A percentile compares a stretch with the other conserved stretches of the same genome.
Evolutionary conservation across 2,113 vertebrate genomes (phyloP).

Genomic region (Ctenodactylus gundi): DNA sequence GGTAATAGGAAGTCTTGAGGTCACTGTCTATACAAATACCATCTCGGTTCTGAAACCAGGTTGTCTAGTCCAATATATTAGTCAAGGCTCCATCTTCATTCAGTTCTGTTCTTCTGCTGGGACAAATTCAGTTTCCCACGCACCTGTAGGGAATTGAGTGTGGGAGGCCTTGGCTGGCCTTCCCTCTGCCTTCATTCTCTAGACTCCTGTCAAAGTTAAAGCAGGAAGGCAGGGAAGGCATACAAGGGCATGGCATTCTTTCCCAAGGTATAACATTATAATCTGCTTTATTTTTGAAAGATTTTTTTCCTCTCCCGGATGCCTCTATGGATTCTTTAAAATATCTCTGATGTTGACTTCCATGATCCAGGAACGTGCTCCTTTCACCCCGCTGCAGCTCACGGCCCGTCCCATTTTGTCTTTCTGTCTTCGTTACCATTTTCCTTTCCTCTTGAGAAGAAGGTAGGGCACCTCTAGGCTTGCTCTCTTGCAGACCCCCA

Average conservation of each 20-base stretch:
- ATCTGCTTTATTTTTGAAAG: not conserved
- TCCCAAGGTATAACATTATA: not conserved
- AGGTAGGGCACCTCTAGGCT: not conserved
- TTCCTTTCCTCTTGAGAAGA: not conserved
- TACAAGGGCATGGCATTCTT: not conserved
- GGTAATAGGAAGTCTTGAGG: slow-evolving; percentile 38
- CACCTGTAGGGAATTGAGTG: not conserved
- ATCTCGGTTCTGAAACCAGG: slow-evolving; percentile 23
- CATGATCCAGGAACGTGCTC: not conserved
- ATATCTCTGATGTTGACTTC: not conserved
- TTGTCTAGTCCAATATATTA: slow-evolving; percentile 14
- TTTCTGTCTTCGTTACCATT: too few relatives aligned
- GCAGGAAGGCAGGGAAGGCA: not conserved
- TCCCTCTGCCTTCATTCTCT: not conserved
- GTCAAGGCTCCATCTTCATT: not conserved
- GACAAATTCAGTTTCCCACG: not conserved
- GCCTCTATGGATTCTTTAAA: not conserved
- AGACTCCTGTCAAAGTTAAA: not conserved
- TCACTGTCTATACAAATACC: not conserved
- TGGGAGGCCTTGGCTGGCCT: not conserved
- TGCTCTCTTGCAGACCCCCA: too few relatives aligned
- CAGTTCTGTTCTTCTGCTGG: not conserved
- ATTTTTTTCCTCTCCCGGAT: too few relatives aligned
- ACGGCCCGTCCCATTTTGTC: rapidly evolving
- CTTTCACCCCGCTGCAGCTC: not conserved